These are phyloP conservation scores for Neoitamus cyanurus DNA, from an alignment of 2,888 invertebrate genomes.

Conservation along the genomic window DNA sequence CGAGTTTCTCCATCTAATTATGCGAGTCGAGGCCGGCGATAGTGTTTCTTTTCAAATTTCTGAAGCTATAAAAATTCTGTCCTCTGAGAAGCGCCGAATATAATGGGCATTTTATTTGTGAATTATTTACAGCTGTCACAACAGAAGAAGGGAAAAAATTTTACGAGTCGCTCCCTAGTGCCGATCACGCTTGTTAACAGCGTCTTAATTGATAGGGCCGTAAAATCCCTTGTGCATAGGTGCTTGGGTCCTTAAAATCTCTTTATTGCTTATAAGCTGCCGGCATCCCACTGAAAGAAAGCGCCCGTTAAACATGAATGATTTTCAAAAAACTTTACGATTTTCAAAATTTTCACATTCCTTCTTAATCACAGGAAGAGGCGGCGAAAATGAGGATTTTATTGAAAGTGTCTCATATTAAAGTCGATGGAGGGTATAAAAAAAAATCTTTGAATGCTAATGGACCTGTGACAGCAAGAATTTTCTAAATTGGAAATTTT, in stretches of 20 bases:
- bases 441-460: not conserved
- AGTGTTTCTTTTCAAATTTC: conserved; percentile 7
- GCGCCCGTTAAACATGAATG: not conserved
- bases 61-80: conserved; percentile 17
- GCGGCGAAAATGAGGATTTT: not conserved
- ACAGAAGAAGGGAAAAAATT: not conserved
- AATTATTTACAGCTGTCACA: conserved; percentile 43
- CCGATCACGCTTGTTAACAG: not conserved
- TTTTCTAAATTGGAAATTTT: not conserved
- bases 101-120: conserved; percentile 15
- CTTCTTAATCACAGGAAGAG: not conserved
- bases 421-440: not conserved
- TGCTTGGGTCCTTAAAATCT: not conserved
- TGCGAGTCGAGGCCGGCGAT: not conserved
- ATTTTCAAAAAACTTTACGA: not conserved
- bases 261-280: not conserved
- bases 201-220: not conserved
- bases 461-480: not conserved
- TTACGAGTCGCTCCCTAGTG: not conserved
- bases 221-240: not conserved
- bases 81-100: not conserved
- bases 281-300: not conserved
- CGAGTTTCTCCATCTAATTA: not conserved
- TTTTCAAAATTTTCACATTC: conserved; percentile 1
- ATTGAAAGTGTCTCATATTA: not conserved